phyloP scores from a whole-genome alignment of 2,797 vertebrate species.

The Sebastes oblongus region DNA sequence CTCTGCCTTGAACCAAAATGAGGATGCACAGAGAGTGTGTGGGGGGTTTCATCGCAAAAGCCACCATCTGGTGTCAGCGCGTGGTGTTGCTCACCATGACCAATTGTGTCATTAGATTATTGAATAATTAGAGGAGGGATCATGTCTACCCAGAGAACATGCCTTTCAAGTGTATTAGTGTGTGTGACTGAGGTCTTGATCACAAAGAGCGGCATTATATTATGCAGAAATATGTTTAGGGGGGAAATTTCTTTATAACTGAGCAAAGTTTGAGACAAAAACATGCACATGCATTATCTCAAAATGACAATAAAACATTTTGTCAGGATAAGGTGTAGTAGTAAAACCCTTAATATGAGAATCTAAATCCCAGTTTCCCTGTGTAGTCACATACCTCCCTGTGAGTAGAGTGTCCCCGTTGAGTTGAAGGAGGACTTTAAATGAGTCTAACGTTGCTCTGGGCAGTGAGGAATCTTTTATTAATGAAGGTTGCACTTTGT shows the following conservation, averaged over 20 bases:
- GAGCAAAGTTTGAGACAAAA: conserved; percentile 29
- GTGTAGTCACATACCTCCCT: conserved; percentile 26
- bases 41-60: conserved; percentile 66
- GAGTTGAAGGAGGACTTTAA: conserved; percentile 56
- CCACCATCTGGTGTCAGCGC: conserved; percentile 81
- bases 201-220: conserved; percentile 14
- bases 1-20: conserved; percentile 41
- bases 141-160: conserved; percentile 71
- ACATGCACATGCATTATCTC: conserved; percentile 3
- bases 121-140: conserved; percentile 80
- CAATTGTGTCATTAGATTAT: conserved; percentile 83
- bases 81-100: conserved; percentile 79
- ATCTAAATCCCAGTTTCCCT: conserved; percentile 20
- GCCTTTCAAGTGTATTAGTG: conserved; percentile 64
- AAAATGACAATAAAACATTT: not conserved
- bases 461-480: conserved; percentile 72
- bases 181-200: conserved; percentile 59
- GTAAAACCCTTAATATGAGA: conserved; percentile 30
- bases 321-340: not conserved
- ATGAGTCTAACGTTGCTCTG: conserved; percentile 58
- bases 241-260: not conserved
- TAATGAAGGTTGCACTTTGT: conserved; percentile 73
- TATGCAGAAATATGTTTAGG: conserved; percentile 2
- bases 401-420: conserved; percentile 42
- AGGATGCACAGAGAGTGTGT: conserved; percentile 63